Base-by-base conservation (phyloP, 2,888 invertebrate genomes). In the Cancer borealis region DNA sequence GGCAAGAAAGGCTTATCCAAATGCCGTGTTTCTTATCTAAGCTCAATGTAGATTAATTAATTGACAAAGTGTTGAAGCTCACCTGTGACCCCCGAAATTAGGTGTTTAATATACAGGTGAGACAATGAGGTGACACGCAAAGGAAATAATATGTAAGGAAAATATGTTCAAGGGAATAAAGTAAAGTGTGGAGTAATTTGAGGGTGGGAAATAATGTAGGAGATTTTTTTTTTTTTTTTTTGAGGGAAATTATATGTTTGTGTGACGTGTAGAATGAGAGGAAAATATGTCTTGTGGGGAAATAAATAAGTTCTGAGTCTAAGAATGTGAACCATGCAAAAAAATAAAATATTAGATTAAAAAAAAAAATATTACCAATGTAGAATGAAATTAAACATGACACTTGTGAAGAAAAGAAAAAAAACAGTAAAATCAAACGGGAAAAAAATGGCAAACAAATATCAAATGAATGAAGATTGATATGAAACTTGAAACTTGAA, bases 41-140 rank as follows among this genome's bases (percentile, higher is more conserved):
- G 6, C n/a, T 26, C n/a, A 21, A n/a, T 5, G 66, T n/a, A 2
- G 66, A 66, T 66, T 66, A n/a, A 5, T 66, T n/a, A n/a, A 66
- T 6, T 6, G n/a, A 17, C 66, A 66, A 4, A 0, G n/a, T 5
- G 73, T n/a, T 8, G 4, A 8, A 21, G 73, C 73, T 26, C 73
- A 73, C 73, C 73, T 73, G n/a, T 73, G 73, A 4, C 73, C 21
- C 21, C 73, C 26, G 21, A 12, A 12, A n/a, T 21, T n/a, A 73
- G 73, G 73, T 73, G 73, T 73, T 73, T 73, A n/a, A 73, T n/a
- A n/a, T n/a, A 10, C 73, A 73, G 73, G 73, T 73, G 73, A 21
- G 8, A n/a, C n/a, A 17, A n/a, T n/a, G 73, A 21, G 4, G 73
- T n/a, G n/a, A 73, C 73, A 12, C 8, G 79, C 10, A 8, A 10